Evolutionary conservation across 53 echinoderm and acorn worm genomes (phyloP).

Genomic region (Stichopus horrens): DNA sequence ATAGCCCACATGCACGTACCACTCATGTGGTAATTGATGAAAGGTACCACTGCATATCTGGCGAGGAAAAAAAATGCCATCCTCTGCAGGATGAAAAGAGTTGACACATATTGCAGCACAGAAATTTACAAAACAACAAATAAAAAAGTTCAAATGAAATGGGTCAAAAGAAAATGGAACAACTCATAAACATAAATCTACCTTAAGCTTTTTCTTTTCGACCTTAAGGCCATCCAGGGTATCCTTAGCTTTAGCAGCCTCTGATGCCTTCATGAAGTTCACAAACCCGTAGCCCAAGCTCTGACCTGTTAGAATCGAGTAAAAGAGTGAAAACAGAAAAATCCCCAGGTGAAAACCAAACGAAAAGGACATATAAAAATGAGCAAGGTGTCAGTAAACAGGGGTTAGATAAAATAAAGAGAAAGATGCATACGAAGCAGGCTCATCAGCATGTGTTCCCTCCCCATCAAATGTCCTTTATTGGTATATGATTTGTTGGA

Average conservation of each 20-base stretch:
- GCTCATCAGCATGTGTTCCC: not conserved
- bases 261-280: constrained; percentile 96
- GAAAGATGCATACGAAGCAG: not conserved
- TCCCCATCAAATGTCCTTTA: too few species aligned
- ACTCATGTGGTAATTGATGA: not conserved
- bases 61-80: not conserved
- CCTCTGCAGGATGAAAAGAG: not conserved
- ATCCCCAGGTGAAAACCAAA: constrained; percentile 57
- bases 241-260: constrained; percentile 90
- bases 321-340: constrained; percentile 70
- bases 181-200: constrained; percentile 48
- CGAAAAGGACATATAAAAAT: constrained; percentile 52
- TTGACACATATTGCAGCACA: not conserved
- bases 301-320: constrained; percentile 81
- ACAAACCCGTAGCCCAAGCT: constrained; percentile 99
- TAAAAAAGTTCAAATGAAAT: constrained; percentile 30
- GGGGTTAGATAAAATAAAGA: constrained; percentile 43
- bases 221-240: constrained; percentile 92
- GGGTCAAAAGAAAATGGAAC: constrained; percentile 27
- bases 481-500: too few species aligned
- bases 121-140: not conserved
- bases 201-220: constrained; percentile 96
- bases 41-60: not conserved
- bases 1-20: constrained; percentile 20
- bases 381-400: constrained; percentile 57